Base-by-base conservation (phyloP, 2,797 vertebrate genomes). In the Danio albolineatus region DNA sequence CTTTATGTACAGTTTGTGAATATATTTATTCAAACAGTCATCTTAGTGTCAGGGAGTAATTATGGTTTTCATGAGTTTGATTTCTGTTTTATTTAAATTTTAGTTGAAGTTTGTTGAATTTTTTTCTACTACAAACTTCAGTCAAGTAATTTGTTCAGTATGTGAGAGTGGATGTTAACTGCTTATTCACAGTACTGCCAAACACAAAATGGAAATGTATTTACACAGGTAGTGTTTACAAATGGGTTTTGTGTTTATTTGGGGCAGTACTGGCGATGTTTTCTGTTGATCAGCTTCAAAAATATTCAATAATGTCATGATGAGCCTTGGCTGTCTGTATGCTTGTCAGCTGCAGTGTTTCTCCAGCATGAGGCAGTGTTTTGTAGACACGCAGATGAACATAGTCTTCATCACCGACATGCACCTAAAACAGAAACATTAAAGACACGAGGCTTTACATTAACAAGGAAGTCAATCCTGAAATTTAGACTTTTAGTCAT, bases 371-470 rank as follows among this genome's bases (percentile, higher is more conserved):
- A 4, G 92, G 89, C 9, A 96, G 93, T n/a, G 21, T 76, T 73
- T 79, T 0, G 61, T 85, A 91, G 76, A 96, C 82, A 51, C 94
- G 88, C 14, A 97, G 2, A 81, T 97, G 96, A 19, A 94, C 0
- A 49, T 90, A 93, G 0, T 84, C 79, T 0, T 92, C 82, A 0
- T 79, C 89, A 13, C 94, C 95, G 13, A 93, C 87, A 0, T 86
- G 85, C 8, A 96, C 88, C 96, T 97, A 86, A 84, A 92, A 89
- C 41, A 10, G 49, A 82, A n/a, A 17, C 10, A 7, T n/a, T 28
- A 7, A 19, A 3, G 17, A 7, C 10, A 38, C 5, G 4, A 72
- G 10, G 13, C 2, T 10, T 67, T 9, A 21, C 28, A 28, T 28
- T 28, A 28, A 28, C 28, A 28, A 28, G 28, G 28, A 1, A 28